phyloP scores from a whole-genome alignment of 2,113 vertebrate species.

The Struthio camelus region DNA sequence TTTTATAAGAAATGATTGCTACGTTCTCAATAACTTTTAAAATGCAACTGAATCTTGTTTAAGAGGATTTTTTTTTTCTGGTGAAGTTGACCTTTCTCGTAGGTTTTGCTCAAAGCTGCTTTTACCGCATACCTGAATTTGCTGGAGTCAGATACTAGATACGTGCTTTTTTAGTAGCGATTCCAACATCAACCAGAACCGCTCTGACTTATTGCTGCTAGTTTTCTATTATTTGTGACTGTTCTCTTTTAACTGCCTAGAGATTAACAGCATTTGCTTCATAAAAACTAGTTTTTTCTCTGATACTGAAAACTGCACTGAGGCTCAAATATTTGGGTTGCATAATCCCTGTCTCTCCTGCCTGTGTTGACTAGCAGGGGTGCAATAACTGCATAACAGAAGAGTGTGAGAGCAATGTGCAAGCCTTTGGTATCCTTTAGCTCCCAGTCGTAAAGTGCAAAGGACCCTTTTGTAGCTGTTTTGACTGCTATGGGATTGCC shows the following conservation, averaged over 20 bases:
- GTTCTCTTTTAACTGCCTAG: neutral
- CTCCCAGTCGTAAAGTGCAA: neutral
- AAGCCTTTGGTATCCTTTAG: neutral
- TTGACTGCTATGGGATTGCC: neutral
- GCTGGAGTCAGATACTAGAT: neutral
- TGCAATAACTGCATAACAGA: neutral
- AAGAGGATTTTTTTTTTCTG: neutral
- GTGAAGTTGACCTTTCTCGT: neutral
- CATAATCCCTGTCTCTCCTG: neutral
- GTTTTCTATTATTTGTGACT: neutral
- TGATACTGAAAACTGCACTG: neutral
- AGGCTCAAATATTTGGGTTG: neutral
- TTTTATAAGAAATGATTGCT: neutral
- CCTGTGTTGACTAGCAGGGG: neutral
- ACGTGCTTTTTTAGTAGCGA: neutral
- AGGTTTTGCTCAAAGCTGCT: neutral
- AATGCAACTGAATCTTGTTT: neutral
- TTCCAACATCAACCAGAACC: neutral
- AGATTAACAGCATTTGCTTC: neutral
- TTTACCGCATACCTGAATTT: neutral
- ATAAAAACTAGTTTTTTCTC: neutral
- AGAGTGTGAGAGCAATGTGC: neutral
- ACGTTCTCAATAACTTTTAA: neutral
- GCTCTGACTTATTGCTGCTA: neutral
- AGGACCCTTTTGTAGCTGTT: neutral